A percentile compares a stretch with the other conserved stretches of the same genome.
These are phyloP conservation scores for Homarus americanus DNA, from an alignment of 1,140 invertebrate species.

Conservation along the genomic window DNA sequence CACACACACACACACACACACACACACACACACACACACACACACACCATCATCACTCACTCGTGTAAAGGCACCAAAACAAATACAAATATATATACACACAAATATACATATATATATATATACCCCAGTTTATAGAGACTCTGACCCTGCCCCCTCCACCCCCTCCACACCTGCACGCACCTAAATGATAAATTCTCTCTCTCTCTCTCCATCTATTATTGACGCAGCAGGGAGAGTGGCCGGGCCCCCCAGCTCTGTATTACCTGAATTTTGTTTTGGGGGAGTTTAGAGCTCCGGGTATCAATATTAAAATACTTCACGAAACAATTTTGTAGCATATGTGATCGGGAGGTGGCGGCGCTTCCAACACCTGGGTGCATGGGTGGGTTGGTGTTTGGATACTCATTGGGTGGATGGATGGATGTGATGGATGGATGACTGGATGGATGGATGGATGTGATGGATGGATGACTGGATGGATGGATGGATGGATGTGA, in stretches of 20 bases:
- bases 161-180: background rate
- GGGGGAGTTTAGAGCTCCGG: too few relatives aligned
- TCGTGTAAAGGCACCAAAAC: too few relatives aligned
- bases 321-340: background rate
- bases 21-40: too few relatives aligned
- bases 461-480: too few relatives aligned
- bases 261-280: background rate
- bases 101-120: background rate
- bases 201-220: background rate
- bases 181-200: background rate
- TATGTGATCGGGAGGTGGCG: background rate
- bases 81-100: background rate
- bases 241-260: background rate
- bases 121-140: background rate
- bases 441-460: too few relatives aligned
- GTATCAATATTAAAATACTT: conserved; percentile 23
- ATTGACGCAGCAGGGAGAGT: background rate
- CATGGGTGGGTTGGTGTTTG: background rate
- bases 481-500: too few relatives aligned
- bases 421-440: too few relatives aligned
- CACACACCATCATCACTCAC: too few relatives aligned
- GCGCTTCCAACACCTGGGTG: too few relatives aligned
- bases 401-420: too few relatives aligned
- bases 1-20: too few relatives aligned
- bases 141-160: background rate